Evolutionary conservation across 2,888 invertebrate species (phyloP).

Genomic region (Hoplodrina ambigua): DNA sequence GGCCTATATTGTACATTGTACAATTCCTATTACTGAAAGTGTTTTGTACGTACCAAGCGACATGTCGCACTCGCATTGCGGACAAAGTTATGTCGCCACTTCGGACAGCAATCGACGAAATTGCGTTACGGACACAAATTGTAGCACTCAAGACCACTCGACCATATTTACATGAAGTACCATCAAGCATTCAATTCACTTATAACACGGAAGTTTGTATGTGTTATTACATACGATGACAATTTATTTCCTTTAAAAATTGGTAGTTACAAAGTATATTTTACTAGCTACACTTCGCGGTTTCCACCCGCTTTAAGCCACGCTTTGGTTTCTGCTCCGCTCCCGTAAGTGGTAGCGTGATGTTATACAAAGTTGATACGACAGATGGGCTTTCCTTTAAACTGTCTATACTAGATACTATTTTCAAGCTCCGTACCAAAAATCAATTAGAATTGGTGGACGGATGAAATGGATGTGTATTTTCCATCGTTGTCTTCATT

Average conservation of each 20-base stretch:
- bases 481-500: no score
- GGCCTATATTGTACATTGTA: conserved; percentile 5
- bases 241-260: conserved; percentile 37
- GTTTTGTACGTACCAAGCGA: conserved; percentile 9
- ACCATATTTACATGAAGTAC: conserved; percentile 46
- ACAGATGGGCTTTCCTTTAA: no score
- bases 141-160: conserved; percentile 48
- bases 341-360: no score
- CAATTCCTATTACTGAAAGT: conserved; percentile 25
- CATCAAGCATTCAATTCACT: conserved; percentile 46
- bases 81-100: conserved; percentile 21
- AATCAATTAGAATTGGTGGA: no score
- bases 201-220: conserved; percentile 31
- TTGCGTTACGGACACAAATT: conserved; percentile 49
- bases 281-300: no score
- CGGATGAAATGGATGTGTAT: no score
- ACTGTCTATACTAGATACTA: no score
- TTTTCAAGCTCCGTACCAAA: no score
- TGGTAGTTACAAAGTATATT: background rate
- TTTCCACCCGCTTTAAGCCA: no score
- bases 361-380: no score
- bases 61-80: background rate
- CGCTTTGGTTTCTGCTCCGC: no score
- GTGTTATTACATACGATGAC: conserved; percentile 14
- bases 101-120: conserved; percentile 46